Percentiles rank a stretch among this genome's conserved stretches.
phyloP scores from a whole-genome alignment of 2,888 invertebrate genomes.

The Protodeltote pygarga region DNA sequence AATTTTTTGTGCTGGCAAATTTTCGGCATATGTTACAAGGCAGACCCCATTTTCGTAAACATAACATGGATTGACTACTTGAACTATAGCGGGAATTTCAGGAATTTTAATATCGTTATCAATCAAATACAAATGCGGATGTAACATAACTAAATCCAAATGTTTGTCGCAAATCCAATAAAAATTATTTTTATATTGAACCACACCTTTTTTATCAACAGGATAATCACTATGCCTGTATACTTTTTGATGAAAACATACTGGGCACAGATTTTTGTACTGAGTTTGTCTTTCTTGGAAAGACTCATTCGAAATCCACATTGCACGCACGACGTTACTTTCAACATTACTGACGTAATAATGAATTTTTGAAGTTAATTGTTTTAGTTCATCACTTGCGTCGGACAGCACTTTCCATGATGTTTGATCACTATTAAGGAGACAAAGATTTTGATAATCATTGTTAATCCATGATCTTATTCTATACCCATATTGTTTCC shows the following conservation, averaged over 20 bases:
- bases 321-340: conserved; percentile 79
- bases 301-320: conserved; percentile 86
- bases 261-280: conserved; percentile 87
- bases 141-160: conserved; percentile 72
- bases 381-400: conserved; percentile 67
- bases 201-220: conserved; percentile 84
- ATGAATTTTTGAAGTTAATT: conserved; percentile 76
- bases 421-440: conserved; percentile 80
- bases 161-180: conserved; percentile 89
- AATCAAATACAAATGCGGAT: conserved; percentile 74
- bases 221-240: conserved; percentile 75
- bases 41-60: conserved; percentile 87
- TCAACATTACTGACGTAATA: conserved; percentile 82
- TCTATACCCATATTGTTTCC: conserved; percentile 63
- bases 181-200: conserved; percentile 84
- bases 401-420: conserved; percentile 86
- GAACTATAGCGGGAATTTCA: conserved; percentile 80
- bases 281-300: conserved; percentile 81
- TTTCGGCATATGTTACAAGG: conserved; percentile 87
- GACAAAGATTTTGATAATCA: conserved; percentile 85
- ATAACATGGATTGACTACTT: conserved; percentile 68
- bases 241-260: conserved; percentile 80
- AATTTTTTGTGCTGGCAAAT: conserved; percentile 79
- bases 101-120: conserved; percentile 68
- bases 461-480: conserved; percentile 82